phyloP scores from a whole-genome alignment of 2,888 invertebrate species.

The Pilophorus perplexus region DNA sequence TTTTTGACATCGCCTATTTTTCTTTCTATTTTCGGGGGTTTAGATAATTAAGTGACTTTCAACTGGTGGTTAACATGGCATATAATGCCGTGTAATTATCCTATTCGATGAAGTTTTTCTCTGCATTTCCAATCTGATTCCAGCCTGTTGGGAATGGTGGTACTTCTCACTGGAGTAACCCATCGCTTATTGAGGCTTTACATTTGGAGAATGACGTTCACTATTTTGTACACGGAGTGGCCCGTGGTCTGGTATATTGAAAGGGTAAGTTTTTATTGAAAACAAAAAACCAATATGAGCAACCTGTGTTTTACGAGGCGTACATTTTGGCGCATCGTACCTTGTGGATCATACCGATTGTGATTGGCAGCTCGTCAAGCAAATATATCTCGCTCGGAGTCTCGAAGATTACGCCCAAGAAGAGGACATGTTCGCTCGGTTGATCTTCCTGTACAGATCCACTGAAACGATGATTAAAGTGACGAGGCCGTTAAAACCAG shows the following conservation, averaged over 20 bases:
- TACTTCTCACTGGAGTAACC: slow-evolving; percentile 11
- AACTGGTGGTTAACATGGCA: too few relatives aligned
- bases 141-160: slow-evolving; percentile 8
- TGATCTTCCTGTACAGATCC: slow-evolving; percentile 62
- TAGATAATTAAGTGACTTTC: too few relatives aligned
- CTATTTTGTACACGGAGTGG: slow-evolving; percentile 48
- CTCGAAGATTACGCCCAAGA: slow-evolving; percentile 51
- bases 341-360: not conserved
- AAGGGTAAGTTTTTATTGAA: slow-evolving; percentile 49
- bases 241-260: slow-evolving; percentile 49
- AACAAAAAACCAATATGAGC: not conserved
- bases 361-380: slow-evolving; percentile 20
- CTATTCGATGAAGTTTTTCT: too few relatives aligned
- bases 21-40: too few relatives aligned
- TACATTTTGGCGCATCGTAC: not conserved
- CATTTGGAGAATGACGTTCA: slow-evolving; percentile 25
- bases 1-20: too few relatives aligned
- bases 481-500: slow-evolving; percentile 51
- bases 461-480: slow-evolving; percentile 61
- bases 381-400: slow-evolving; percentile 6
- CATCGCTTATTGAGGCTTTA: slow-evolving; percentile 38
- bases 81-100: too few relatives aligned
- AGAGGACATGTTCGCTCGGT: slow-evolving; percentile 62
- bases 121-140: slow-evolving; percentile 1
- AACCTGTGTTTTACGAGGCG: too few relatives aligned